These are phyloP conservation scores for Contarinia nasturtii DNA, from an alignment of 1,140 invertebrate species.

Conservation along the genomic window DNA sequence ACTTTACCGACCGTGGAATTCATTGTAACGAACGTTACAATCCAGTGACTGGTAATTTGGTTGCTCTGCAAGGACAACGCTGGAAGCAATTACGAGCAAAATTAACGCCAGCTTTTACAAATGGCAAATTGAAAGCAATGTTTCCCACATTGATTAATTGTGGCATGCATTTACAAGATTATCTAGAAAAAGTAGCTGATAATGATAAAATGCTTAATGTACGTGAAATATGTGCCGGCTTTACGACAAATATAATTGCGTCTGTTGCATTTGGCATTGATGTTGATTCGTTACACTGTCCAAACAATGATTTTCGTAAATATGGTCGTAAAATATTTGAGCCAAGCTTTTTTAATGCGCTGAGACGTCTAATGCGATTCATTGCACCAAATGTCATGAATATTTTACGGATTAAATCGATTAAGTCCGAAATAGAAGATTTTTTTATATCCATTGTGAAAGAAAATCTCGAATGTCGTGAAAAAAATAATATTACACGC, in stretches of 20 bases:
- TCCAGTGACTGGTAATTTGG: too few relatives aligned
- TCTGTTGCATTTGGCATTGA: constrained; percentile 21
- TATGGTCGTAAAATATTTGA: constrained; percentile 11
- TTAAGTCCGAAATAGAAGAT: constrained; percentile 9
- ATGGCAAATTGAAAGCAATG: constrained; percentile 28
- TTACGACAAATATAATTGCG: constrained; percentile 26
- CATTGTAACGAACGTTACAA: too few relatives aligned
- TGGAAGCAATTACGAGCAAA: too few relatives aligned
- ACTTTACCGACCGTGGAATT: too few relatives aligned
- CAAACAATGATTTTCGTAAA: too few relatives aligned
- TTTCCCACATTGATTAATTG: constrained; percentile 21
- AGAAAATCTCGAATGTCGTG: constrained; percentile 13
- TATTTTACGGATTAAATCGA: constrained; percentile 5
- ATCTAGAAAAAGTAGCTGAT: background rate
- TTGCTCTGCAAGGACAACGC: too few relatives aligned
- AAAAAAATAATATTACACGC: constrained; percentile 22
- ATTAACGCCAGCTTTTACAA: too few relatives aligned
- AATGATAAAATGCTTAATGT: constrained; percentile 11
- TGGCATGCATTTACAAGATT: constrained; percentile 8
- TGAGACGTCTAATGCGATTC: constrained; percentile 6
- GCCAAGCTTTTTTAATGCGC: constrained; percentile 1
- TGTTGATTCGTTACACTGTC: too few relatives aligned
- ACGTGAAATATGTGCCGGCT: constrained; percentile 19
- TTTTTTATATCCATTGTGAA: constrained; percentile 14
- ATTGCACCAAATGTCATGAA: constrained; percentile 8